Evolutionary conservation across 2,113 vertebrate genomes (phyloP).

Genomic region (Thalassoma bifasciatum): DNA sequence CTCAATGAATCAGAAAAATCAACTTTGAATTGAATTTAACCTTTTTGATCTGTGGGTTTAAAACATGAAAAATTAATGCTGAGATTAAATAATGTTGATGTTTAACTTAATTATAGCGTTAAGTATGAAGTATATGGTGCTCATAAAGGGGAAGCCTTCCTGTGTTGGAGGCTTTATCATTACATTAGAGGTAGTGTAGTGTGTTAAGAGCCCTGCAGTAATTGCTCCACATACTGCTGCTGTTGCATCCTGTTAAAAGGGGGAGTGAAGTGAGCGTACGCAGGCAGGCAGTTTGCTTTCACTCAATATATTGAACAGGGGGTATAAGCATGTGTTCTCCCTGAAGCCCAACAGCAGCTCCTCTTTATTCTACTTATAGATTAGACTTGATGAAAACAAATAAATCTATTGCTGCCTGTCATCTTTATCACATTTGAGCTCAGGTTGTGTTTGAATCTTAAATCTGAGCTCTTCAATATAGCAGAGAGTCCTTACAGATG

Average conservation of each 20-base stretch:
- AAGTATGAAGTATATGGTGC: neutral
- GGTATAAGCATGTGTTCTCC: neutral
- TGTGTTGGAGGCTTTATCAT: neutral
- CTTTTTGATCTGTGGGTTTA: neutral
- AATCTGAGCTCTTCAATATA: neutral
- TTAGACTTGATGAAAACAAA: neutral
- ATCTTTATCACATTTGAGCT: neutral
- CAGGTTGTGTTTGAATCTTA: neutral
- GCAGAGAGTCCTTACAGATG: neutral
- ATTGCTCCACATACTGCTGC: slow-evolving; percentile 7
- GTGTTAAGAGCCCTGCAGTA: slow-evolving; percentile 4
- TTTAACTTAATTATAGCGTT: neutral
- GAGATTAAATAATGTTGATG: neutral
- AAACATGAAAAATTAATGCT: neutral
- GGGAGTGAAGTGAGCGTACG: neutral
- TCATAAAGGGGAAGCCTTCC: neutral
- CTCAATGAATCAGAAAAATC: neutral
- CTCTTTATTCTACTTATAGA: neutral
- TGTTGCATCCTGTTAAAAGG: neutral
- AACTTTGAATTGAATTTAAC: neutral
- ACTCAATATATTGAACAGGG: slow-evolving; percentile 33
- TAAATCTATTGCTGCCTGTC: neutral
- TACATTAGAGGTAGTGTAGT: slow-evolving; percentile 5
- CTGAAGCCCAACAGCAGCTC: neutral
- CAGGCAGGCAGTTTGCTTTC: neutral